These are phyloP conservation scores for Cepphus grylle DNA, from an alignment of 2,113 vertebrate genomes.

Conservation along the genomic window DNA sequence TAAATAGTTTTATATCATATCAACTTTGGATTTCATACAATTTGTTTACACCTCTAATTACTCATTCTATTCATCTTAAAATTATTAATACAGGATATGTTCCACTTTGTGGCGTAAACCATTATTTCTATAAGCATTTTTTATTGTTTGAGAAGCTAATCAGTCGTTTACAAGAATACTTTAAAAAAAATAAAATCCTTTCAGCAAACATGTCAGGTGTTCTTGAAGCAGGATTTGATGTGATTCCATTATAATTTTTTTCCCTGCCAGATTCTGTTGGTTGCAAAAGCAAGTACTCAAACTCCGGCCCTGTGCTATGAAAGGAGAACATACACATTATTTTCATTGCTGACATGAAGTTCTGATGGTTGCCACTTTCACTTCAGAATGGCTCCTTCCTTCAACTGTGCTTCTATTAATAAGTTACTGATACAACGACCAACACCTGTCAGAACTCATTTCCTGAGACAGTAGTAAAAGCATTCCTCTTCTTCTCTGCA, in stretches of 20 bases:
- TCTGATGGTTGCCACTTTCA: neutral
- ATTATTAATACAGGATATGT: neutral
- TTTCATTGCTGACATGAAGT: neutral
- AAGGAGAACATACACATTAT: neutral
- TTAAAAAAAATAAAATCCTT: neutral
- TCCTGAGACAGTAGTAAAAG: neutral
- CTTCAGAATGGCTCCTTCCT: neutral
- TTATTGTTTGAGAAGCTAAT: neutral
- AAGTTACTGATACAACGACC: neutral
- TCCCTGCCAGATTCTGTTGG: neutral
- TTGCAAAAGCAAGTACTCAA: neutral
- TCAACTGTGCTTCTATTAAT: neutral
- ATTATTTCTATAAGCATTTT: neutral
- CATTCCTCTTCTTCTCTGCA: neutral
- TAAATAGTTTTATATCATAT: neutral
- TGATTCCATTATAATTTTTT: neutral
- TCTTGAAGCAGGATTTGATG: neutral
- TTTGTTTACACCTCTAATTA: neutral
- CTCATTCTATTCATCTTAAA: neutral
- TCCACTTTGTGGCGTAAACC: neutral
- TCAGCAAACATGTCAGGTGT: neutral
- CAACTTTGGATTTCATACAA: neutral
- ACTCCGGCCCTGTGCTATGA: neutral
- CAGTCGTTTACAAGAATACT: neutral
- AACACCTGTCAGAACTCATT: neutral